Evolutionary conservation across 2,113 vertebrate genomes (phyloP), one percentile per base, ranked within the genome.

Genomic region (Donacobius atricapilla): DNA sequence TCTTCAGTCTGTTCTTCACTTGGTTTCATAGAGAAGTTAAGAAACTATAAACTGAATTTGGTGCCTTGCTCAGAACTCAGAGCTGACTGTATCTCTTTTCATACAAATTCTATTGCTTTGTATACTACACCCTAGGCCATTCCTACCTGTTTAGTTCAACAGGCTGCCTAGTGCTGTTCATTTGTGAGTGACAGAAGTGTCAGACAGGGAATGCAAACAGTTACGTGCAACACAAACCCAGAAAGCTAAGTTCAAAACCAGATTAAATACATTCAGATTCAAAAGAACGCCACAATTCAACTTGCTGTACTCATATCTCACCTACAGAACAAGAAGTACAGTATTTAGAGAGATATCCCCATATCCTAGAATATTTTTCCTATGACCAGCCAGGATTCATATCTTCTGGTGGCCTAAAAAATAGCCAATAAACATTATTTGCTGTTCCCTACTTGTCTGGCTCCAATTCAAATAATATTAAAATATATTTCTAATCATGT

Each of bases 151-250:
- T 91, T 24, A 56, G 18, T 8, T 47, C 21, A 45, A 9, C 22
- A 51, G 44, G 15, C 15, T 79, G 31, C 19, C 30, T n/a, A 82
- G 30, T 60, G 28, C 22, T 79, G 23, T 13, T 25, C 56, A 45
- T 2, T n/a, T 37, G 27, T 0, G 1, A 78, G 8, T 9, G 20
- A 72, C 11, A 57, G 28, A 92, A 69, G 6, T 3, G 4, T 33
- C 19, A 64, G 23, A 4, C 47, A 54, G 21, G 20, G 37, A 71
- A 73, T 15, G 6, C 27, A 75, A 11, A 24, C 2, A 60, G 35
- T 19, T 54, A 40, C 31, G 27, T 1, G 6, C 8, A 57, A 61
- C 0, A 7, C 10, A 75, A 72, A 89, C 8, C 3, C 35, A 84
- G 37, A 64, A 58, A 51, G 51, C 5, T 31, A 87, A 68, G 11